Base-by-base conservation (phyloP, 2,888 invertebrate species). In the Aphelenchoides bicaudatus region DNA sequence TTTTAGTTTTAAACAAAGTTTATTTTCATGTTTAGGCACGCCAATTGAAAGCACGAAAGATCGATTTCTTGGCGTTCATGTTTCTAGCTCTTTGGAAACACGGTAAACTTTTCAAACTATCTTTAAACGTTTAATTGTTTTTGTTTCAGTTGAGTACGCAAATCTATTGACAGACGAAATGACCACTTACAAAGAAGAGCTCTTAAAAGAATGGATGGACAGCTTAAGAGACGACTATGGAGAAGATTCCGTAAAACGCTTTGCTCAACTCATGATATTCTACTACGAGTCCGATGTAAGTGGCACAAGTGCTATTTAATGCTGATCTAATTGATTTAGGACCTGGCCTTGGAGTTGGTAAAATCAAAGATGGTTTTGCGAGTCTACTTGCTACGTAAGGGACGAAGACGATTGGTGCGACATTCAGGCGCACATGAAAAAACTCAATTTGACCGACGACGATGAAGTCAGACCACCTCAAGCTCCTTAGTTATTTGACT, bases 101-200 rank as follows among this genome's bases (percentile, higher is more conserved):
- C 43, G 43, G 43, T n/a, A 43, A 43, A 25, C 23, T 8, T 6
- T 25, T n/a, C 34, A n/a, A n/a, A n/a, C n/a, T n/a, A n/a, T n/a
- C n/a, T n/a, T n/a, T n/a, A n/a, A n/a, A n/a, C n/a, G n/a, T n/a
- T n/a, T n/a, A n/a, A n/a, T n/a, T n/a, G n/a, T n/a, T n/a, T 43
- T 43, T 19, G 10, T 43, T 43, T 6, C 43, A 43, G 43, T 21
- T 10, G 43, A 43, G 43, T 43, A 21, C 23, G 6, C 16, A 6
- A n/a, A n/a, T n/a, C 43, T 43, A 8, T 43, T 43, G 23, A 43
- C 43, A 10, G 43, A 43, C 43, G 43, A 43, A 43, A 43, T 43
- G 43, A n/a, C 16, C 23, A 25, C 10, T 8, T 43, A 43, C 43
- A 43, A 43, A n/a, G 43, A 43, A 43, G 43, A 10, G 43, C 10